Evolutionary conservation across 1,140 invertebrate genomes (phyloP).

Genomic region (Vollenhovia emeryi): DNA sequence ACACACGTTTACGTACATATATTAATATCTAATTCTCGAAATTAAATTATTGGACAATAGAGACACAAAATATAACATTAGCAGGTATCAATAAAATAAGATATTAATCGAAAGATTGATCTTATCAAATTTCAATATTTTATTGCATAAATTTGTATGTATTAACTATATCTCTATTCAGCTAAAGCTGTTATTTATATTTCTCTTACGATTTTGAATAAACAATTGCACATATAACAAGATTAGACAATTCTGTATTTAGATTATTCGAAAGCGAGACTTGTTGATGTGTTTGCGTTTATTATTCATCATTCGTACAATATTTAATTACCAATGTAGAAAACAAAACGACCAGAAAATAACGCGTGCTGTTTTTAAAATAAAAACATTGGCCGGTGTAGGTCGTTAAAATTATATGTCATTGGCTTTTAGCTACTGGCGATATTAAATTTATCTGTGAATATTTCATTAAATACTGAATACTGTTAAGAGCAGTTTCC

Average conservation of each 20-base stretch:
- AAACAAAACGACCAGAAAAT: too few species aligned
- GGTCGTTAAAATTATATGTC: too few species aligned
- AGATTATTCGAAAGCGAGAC: not conserved
- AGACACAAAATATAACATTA: not conserved
- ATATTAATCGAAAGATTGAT: conserved; percentile 9
- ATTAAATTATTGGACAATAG: not conserved
- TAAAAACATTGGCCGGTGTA: too few species aligned
- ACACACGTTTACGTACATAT: not conserved
- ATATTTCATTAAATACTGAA: conserved; percentile 4
- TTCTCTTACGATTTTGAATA: not conserved
- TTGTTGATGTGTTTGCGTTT: not conserved
- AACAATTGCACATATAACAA: not conserved
- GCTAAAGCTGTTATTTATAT: not conserved
- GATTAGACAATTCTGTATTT: not conserved
- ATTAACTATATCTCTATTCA: not conserved
- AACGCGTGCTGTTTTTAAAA: too few species aligned
- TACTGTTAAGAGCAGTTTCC: not conserved
- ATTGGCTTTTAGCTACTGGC: too few species aligned
- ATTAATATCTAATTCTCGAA: not conserved
- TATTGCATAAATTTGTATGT: not conserved
- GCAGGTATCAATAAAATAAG: not conserved
- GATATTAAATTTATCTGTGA: too few species aligned
- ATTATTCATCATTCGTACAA: not conserved
- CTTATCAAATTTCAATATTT: not conserved
- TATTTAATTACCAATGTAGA: too few species aligned